Percentiles rank a stretch among this genome's conserved stretches.
Evolutionary conservation across 2,797 vertebrate genomes (phyloP).

Genomic region (Sebastes elongatus): DNA sequence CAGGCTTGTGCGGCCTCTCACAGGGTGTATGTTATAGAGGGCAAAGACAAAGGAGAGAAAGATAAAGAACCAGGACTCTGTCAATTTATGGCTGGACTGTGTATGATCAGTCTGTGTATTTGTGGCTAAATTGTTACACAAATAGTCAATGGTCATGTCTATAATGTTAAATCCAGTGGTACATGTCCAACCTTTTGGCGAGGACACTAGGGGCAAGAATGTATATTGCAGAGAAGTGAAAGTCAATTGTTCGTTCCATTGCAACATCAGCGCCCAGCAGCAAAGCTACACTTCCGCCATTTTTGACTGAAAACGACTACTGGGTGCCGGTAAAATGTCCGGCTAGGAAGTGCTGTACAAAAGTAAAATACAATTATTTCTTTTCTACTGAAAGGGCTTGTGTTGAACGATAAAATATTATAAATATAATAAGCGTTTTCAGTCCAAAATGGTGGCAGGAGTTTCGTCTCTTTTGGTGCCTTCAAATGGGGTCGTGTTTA

Average conservation of each 20-base stretch:
- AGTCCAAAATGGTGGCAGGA: neutral
- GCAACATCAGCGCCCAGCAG: neutral
- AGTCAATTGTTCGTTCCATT: neutral
- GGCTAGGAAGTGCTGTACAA: rapidly evolving
- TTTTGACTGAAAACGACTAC: rapidly evolving
- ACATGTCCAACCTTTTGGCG: neutral
- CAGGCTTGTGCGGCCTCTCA: slow-evolving; percentile 6
- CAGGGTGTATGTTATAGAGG: neutral
- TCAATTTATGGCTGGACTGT: neutral
- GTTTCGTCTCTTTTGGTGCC: neutral
- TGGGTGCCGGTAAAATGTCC: rapidly evolving
- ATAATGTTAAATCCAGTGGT: neutral
- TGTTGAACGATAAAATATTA: neutral
- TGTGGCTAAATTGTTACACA: neutral
- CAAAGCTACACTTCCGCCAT: neutral
- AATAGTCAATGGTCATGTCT: neutral
- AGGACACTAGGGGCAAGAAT: no score
- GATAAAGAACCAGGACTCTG: rapidly evolving
- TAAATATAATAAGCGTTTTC: neutral
- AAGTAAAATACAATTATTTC: no score
- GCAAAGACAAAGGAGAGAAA: slow-evolving; percentile 1
- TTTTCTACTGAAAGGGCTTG: neutral
- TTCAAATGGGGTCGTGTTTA: no score
- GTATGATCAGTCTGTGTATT: neutral
- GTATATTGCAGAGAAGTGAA: neutral